Evolutionary conservation across 2,888 invertebrate genomes (phyloP), one percentile per base, ranked within the genome.

Genomic region (Julus scandinavius): DNA sequence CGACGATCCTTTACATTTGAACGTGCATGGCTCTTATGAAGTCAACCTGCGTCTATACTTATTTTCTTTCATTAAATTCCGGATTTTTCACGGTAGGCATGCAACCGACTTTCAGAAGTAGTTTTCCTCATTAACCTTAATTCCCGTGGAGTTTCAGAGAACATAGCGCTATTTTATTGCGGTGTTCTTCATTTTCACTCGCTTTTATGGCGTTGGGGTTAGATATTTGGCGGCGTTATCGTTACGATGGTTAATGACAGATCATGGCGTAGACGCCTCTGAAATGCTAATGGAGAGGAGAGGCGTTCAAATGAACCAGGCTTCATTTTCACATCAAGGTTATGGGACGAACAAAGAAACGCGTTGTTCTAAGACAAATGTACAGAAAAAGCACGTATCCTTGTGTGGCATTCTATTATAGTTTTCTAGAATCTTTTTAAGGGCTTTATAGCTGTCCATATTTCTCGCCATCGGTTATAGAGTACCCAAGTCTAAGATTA

Each of bases 61-160:
- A 20, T 80, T 38, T 38, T 80, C 38, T 80, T 38, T 80, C 72
- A 80, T 80, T 38, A 38, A 80, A 38, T 80, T 9, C 13, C 13
- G 80, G 38, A 80, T 80, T 80, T 80, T 29, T 1, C 80, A 13
- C 38, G 80, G 38, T 38, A 6, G 17, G 58, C n/a, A n/a, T 63
- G 58, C 58, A n/a, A n/a, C 17, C 72, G 72, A 72, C 9, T 72
- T 72, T 4, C 11, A 29, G 29, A 29, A 72, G 72, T 11, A 29
- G 80, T 29, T 80, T 80, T 80, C 80, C 29, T 80, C 80, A 80
- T 80, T 80, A 80, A 80, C 80, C 80, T 38, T 80, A 80, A 80
- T 80, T 80, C 80, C 80, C 80, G 38, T 20, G 63, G 63, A 63
- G 63, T 63, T 63, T 63, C 5, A 15, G 15, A 11, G 58, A 17